Evolutionary conservation across 1,140 invertebrate genomes (phyloP), one percentile per base, ranked within the genome.

Genomic region (Heliconius hermathena): DNA sequence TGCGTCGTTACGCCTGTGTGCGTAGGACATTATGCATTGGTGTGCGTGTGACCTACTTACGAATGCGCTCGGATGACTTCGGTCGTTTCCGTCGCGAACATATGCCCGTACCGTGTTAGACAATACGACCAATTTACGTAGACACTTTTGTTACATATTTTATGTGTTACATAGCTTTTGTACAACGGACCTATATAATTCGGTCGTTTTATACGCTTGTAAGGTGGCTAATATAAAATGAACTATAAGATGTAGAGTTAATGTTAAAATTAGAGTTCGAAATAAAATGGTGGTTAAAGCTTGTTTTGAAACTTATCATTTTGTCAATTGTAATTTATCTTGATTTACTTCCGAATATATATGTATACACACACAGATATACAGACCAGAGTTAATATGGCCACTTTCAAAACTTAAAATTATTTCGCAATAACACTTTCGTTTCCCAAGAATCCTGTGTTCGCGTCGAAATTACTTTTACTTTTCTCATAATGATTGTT

Each of bases 31-130:
- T 57, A 9, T 74, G 76, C 75, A 81, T 8, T 70, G 1, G 89
- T 91, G 89, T 91, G 88, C 71, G 88, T 93, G 87, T 91, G 88
- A 91, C 90, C 90, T 79, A 92, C 84, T 92, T 91, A 88, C 89
- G 89, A 91, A 49, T 87, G 83, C 83, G 87, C 77, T 91, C 89
- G 88, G 84, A 74, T 11, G 78, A 80, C 89, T 87, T 91, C 90
- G 89, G 90, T 36, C 66, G 81, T 89, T 89, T 89, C 85, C 89
- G 89, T 84, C 87, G 87, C 81, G 85, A 80, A 80, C 79, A 77
- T 77, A 81, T 81, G 79, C 73, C 77, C 72, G 79, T 84, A 84
- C 87, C 86, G 86, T 89, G 84, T 89, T 89, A 86, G 83, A 66
- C 60, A 66, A 66, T 66, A n/a, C 60, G 26, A 66, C 60, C 76